Evolutionary conservation across 2,113 vertebrate species (phyloP).

Genomic region (Nothobranchius furzeri): DNA sequence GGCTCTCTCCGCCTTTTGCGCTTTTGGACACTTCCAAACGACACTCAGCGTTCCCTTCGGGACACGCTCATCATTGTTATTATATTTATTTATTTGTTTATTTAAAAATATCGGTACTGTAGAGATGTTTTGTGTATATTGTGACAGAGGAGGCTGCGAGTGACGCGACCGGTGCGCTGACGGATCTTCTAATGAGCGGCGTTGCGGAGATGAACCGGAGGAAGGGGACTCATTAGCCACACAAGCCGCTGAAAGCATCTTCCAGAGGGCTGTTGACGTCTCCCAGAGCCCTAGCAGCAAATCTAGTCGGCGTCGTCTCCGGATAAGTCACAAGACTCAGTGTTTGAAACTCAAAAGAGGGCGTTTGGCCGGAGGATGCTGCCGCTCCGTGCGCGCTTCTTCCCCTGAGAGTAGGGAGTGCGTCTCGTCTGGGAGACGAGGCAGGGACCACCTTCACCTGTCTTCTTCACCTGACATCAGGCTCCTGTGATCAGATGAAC

Average conservation of each 20-base stretch:
- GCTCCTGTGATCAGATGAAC: conserved; percentile 1
- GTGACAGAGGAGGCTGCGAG: not conserved
- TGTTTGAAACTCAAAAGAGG: not conserved
- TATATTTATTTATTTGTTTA: not conserved
- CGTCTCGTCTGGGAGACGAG: conserved; percentile 24
- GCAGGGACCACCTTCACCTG: conserved; percentile 53
- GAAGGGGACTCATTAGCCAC: conserved; percentile 36
- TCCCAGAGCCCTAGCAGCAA: conserved; percentile 24
- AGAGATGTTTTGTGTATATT: not conserved
- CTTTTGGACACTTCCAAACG: conserved; percentile 28
- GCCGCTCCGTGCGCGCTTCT: conserved; percentile 32
- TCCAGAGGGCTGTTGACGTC: conserved; percentile 39
- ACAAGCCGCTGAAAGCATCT: conserved; percentile 27
- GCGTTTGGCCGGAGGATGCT: conserved; percentile 37
- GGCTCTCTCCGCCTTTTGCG: not conserved
- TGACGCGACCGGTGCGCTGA: not conserved
- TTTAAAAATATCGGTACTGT: not conserved
- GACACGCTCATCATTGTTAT: conserved; percentile 7
- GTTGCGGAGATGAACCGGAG: conserved; percentile 46
- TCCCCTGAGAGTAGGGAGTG: conserved; percentile 42
- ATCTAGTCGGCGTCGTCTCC: conserved; percentile 1
- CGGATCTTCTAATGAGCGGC: conserved; percentile 9
- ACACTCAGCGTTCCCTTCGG: conserved; percentile 26
- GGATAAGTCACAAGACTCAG: conserved; percentile 15
- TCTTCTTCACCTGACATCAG: conserved; percentile 44